phyloP scores from a whole-genome alignment of 2,113 vertebrate genomes.

The Pyxicephalus adspersus region DNA sequence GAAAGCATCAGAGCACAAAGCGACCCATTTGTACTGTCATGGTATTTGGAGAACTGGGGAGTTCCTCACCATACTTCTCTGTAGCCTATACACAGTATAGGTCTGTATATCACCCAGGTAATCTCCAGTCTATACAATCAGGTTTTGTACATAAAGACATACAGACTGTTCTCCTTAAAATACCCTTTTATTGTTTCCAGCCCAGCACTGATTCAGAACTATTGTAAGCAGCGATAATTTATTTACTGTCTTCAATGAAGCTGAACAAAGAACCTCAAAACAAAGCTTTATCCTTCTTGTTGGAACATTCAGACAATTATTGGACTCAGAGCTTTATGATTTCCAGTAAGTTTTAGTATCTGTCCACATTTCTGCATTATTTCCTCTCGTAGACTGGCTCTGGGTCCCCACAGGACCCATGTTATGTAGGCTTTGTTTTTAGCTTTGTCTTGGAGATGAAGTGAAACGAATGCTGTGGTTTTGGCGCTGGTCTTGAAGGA shows the following conservation, averaged over 20 bases:
- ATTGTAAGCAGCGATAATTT: neutral
- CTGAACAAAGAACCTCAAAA: neutral
- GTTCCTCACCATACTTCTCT: too few relatives aligned
- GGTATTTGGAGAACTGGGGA: too few relatives aligned
- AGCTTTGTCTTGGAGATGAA: conserved; percentile 22
- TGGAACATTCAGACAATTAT: conserved; percentile 18
- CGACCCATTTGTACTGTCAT: too few relatives aligned
- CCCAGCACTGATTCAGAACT: neutral
- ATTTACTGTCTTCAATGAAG: neutral
- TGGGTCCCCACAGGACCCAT: conserved; percentile 12
- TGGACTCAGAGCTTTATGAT: conserved; percentile 10
- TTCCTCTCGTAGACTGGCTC: conserved; percentile 8
- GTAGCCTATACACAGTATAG: too few relatives aligned
- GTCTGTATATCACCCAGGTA: too few relatives aligned
- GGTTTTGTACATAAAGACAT: too few relatives aligned
- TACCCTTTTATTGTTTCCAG: too few relatives aligned
- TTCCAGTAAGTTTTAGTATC: conserved; percentile 29
- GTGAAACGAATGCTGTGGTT: conserved; percentile 18
- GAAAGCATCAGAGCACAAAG: too few relatives aligned
- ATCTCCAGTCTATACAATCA: too few relatives aligned
- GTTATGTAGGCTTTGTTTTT: neutral
- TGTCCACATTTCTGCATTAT: conserved; percentile 29
- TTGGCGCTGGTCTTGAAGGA: conserved; percentile 15
- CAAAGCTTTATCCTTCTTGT: neutral
- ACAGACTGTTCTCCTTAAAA: too few relatives aligned